Base-by-base conservation (phyloP, 2,888 invertebrate species). In the Macrophya annulata region DNA sequence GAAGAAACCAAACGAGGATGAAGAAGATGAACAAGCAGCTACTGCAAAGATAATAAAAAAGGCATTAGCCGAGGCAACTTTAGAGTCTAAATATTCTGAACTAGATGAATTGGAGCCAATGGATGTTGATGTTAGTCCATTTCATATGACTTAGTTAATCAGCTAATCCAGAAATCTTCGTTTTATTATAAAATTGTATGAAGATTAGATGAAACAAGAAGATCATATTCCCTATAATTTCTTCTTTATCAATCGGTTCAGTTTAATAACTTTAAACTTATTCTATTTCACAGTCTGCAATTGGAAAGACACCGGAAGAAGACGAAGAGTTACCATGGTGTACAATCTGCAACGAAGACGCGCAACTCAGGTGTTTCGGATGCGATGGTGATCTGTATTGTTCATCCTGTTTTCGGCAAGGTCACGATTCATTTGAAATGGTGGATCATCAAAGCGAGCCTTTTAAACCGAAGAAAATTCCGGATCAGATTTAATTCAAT, bases 341-440 rank as follows among this genome's bases (percentile, higher is more conserved):
- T 93, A 96, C 96, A 88, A 96, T 98, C 88, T 98, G 98, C 92
- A 97, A 98, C 92, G 96, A 97, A 91, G 96, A 97, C 93, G 97
- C 98, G 1, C 94, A 93, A 10, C 94, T 96, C 87, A 94, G 96
- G 81, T 98, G 98, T 91, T 93, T 95, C 72, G 97, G 96, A 86
- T 98, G 98, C 93, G 95, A 95, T 87, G 96, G 95, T 62, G 98
- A 98, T 92, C 94, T 98, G 10, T 98, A 97, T 92, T 98, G 98
- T 92, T 94, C 94, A 17, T 93, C 94, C 85, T 98, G 98, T 92
- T 98, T 96, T 90, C 93, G 93, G 68, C 97, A 97, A 89, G 96
- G 96, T 87, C 97, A 96, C 91, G 95, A 96, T 89, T 95, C 95
- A 88, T 95, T 95, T 88, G 96, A 96, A 83, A 85, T 92, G 88